phyloP scores from a whole-genome alignment of 2,797 vertebrate species.

The Rhinella marina region DNA sequence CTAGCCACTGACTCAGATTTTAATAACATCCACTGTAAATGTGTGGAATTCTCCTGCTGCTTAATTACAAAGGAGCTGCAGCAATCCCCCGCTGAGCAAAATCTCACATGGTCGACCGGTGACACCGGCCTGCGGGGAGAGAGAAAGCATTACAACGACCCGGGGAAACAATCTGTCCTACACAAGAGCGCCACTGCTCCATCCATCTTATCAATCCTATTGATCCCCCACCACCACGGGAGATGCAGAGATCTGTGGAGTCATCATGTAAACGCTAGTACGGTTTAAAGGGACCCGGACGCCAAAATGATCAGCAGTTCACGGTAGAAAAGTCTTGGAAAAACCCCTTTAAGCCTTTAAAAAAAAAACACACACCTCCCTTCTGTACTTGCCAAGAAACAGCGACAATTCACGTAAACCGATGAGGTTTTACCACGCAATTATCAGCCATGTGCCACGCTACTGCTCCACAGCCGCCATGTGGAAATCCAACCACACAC shows the following conservation, averaged over 20 bases:
- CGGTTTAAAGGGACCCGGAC: neutral
- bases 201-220: neutral
- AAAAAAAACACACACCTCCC: too few relatives aligned
- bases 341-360: neutral
- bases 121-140: neutral
- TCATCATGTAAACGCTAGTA: too few relatives aligned
- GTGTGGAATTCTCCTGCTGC: conserved; percentile 43
- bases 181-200: neutral
- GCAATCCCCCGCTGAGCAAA: conserved; percentile 21
- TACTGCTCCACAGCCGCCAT: too few relatives aligned
- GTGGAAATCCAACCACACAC: too few relatives aligned
- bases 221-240: neutral
- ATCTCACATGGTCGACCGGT: neutral
- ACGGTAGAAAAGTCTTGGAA: neutral
- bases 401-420: too few relatives aligned
- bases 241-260: neutral
- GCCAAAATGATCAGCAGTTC: neutral
- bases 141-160: conserved; percentile 17
- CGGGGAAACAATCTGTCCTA: neutral
- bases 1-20: conserved; percentile 30
- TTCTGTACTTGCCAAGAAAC: too few relatives aligned
- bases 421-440: too few relatives aligned
- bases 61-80: conserved; percentile 43
- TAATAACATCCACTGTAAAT: conserved; percentile 43
- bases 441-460: too few relatives aligned